These are phyloP conservation scores for Lomographa bimaculata DNA, from an alignment of 2,888 invertebrate genomes.

Conservation along the genomic window DNA sequence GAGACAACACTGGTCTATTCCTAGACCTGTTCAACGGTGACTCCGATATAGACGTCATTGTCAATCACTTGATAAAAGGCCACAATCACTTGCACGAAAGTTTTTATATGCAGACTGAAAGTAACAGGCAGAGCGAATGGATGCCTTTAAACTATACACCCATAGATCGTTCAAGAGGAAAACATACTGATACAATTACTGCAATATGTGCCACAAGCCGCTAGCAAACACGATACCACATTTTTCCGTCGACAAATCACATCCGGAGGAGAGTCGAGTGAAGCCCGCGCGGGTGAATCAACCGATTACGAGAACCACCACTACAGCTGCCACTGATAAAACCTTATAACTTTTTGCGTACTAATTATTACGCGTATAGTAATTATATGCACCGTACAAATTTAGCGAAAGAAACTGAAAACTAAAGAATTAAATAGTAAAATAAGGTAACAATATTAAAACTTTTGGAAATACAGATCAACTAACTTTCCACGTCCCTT, in stretches of 20 bases:
- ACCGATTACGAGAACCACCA: slow-evolving; percentile 60
- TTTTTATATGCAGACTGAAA: slow-evolving; percentile 27
- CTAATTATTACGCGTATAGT: slow-evolving; percentile 7
- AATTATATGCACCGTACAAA: no score
- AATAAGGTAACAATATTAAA: not conserved
- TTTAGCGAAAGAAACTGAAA: no score
- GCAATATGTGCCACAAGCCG: slow-evolving; percentile 54
- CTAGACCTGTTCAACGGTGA: slow-evolving; percentile 67
- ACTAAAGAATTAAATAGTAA: no score
- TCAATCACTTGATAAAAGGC: slow-evolving; percentile 30
- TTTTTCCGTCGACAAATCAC: slow-evolving; percentile 81
- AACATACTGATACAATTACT: slow-evolving; percentile 72
- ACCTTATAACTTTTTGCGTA: slow-evolving; percentile 48
- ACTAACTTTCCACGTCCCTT: slow-evolving; percentile 14
- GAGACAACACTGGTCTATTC: slow-evolving; percentile 70
- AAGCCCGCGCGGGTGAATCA: slow-evolving; percentile 68
- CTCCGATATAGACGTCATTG: slow-evolving; percentile 71
- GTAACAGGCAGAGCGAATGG: slow-evolving; percentile 17
- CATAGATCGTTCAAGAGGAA: slow-evolving; percentile 64
- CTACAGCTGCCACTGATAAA: slow-evolving; percentile 61
- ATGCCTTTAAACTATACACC: slow-evolving; percentile 40
- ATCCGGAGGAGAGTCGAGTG: slow-evolving; percentile 72
- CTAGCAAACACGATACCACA: slow-evolving; percentile 74
- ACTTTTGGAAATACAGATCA: not conserved
- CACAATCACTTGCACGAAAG: slow-evolving; percentile 30